phyloP scores from a whole-genome alignment of 2,797 vertebrate species.

The Discoglossus pictus region DNA sequence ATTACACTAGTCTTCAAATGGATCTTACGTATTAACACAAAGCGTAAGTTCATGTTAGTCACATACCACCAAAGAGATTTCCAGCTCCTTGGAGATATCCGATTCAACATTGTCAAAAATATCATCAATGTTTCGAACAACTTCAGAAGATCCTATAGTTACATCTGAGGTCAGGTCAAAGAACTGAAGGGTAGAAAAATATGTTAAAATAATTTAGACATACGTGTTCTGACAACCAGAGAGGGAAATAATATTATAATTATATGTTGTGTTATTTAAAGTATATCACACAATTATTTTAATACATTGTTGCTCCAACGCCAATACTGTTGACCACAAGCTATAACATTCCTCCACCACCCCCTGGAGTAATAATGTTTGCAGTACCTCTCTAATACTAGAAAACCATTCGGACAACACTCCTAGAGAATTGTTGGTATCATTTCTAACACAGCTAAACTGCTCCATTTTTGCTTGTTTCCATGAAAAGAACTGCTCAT shows the following conservation, averaged over 20 bases:
- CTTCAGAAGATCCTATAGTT: constrained; percentile 53
- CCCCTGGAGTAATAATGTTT: no score
- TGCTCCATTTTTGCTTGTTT: constrained; percentile 64
- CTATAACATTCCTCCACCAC: no score
- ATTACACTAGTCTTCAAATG: no score
- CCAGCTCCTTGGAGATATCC: constrained; percentile 67
- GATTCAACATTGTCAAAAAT: constrained; percentile 64
- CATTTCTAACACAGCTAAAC: constrained; percentile 60
- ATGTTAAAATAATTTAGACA: no score
- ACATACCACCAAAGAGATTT: constrained; percentile 67
- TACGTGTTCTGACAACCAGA: no score
- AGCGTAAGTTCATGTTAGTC: no score
- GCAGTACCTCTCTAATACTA: constrained; percentile 63
- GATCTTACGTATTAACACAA: no score
- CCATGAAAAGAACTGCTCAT: constrained; percentile 69
- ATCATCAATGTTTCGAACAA: constrained; percentile 58
- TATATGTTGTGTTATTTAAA: no score
- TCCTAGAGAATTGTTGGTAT: constrained; percentile 63
- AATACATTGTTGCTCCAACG: no score
- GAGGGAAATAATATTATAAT: no score
- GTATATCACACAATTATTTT: no score
- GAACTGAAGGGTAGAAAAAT: constrained; percentile 62
- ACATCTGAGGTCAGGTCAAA: constrained; percentile 65
- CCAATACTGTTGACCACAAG: no score
- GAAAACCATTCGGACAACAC: constrained; percentile 65